Percentiles rank a stretch among this genome's conserved stretches.
phyloP scores from a whole-genome alignment of 2,888 invertebrate genomes.

The Hofmannophila pseudospretella region DNA sequence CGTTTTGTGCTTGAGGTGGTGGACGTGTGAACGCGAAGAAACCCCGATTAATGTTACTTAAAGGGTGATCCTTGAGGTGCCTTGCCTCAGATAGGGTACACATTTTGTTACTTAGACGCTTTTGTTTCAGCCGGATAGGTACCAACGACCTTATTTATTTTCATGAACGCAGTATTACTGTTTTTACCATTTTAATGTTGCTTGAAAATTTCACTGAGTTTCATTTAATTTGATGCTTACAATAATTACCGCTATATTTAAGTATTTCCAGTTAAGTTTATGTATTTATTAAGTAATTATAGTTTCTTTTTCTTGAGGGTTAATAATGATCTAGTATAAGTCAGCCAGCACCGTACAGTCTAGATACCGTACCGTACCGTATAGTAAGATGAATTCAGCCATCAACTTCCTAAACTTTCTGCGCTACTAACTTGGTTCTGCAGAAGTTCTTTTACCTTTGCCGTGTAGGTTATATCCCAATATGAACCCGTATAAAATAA shows the following conservation, averaged over 20 bases:
- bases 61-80: constrained; percentile 58
- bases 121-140: constrained; percentile 46
- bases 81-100: constrained; percentile 58
- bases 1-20: constrained; percentile 10
- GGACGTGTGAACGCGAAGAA: constrained; percentile 22
- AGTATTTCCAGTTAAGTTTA: no score
- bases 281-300: no score
- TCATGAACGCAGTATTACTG: constrained; percentile 20
- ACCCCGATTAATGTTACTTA: constrained; percentile 76
- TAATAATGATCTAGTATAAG: no score
- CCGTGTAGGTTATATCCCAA: not conserved
- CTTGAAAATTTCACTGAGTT: not conserved
- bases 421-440: no score
- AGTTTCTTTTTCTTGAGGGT: no score
- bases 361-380: no score
- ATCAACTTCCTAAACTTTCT: no score
- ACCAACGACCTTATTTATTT: constrained; percentile 41
- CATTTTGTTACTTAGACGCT: constrained; percentile 69
- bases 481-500: constrained; percentile 18
- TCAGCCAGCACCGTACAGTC: no score
- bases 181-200: constrained; percentile 16
- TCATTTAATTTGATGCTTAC: no score
- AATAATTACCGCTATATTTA: no score
- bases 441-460: not conserved
- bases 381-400: no score